Evolutionary conservation across 2,797 vertebrate species (phyloP), one percentile per base, ranked within the genome.

Genomic region (Microtus obscurus): DNA sequence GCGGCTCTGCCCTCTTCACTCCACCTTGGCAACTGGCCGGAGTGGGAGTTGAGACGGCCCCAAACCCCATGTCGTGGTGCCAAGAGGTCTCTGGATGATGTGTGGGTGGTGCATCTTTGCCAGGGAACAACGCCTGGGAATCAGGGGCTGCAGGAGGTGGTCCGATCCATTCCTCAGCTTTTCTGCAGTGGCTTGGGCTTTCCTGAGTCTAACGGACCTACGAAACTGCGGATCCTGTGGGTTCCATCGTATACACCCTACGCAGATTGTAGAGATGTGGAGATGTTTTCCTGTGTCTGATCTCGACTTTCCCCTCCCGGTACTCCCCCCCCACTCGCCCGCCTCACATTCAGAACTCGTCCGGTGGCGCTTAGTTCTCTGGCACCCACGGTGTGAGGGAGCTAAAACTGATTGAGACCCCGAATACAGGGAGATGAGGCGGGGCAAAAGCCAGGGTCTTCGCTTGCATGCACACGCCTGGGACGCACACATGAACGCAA

Each of bases 101-200:
- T 79, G 76, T 88, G 74, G 88, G 67, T 56, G 92, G 73, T n/a
- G 10, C 87, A 74, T 56, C n/a, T 82, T 74, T 45, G 51, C 37
- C 11, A 78, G 48, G 16, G 2, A 43, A 65, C 23, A 73, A 74
- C 13, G 48, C 40, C 29, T 6, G 37, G 82, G 65, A 69, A 45
- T 71, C 6, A 9, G 61, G 31, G 29, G 71, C n/a, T 53, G 45
- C 48, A 14, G 53, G 85, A 91, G 90, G 91, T 95, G 90, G 79
- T 82, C n/a, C 12, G 5, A 78, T 80, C 59, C 59, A 56, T 53
- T 13, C 89, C n/a, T 37, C 69, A 4, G 89, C 63, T 37, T 90
- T 82, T 89, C 45, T 31, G 90, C 90, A 86, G 69, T 65, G 82
- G 80, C 71, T 43, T 59, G 17, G 85, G 69, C 51, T 3, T 51